phyloP scores from a whole-genome alignment of 2,888 invertebrate genomes.

The Drosophila colorata region DNA sequence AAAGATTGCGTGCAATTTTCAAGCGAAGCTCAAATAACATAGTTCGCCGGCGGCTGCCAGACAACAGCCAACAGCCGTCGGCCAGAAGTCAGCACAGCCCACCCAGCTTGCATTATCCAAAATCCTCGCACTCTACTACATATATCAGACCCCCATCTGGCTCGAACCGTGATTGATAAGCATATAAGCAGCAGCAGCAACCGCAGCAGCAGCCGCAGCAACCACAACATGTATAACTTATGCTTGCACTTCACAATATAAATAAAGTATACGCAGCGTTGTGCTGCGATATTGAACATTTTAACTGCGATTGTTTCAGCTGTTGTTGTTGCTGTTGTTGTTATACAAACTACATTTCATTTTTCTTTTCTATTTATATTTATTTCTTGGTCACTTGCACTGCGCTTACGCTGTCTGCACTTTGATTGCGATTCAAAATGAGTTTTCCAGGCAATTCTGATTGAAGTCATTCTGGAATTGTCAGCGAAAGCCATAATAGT shows the following conservation, averaged over 20 bases:
- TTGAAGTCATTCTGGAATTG: background rate
- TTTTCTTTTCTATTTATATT: background rate
- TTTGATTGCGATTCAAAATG: background rate
- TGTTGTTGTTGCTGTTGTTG: background rate
- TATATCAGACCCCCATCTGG: background rate
- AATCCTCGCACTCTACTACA: background rate
- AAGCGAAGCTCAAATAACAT: constrained; percentile 1
- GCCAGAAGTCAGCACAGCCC: background rate
- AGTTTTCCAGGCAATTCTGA: background rate
- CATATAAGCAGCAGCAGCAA: constrained; percentile 7
- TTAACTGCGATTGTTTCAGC: background rate
- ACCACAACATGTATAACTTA: background rate
- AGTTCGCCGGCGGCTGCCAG: background rate
- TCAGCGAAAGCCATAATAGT: background rate
- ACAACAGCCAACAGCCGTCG: background rate
- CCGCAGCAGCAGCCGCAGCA: background rate
- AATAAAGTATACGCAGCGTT: constrained; percentile 31
- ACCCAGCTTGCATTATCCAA: background rate
- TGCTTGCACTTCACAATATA: background rate
- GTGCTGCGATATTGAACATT: background rate
- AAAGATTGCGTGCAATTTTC: background rate
- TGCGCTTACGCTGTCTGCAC: background rate
- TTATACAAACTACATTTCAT: background rate
- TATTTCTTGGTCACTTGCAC: background rate
- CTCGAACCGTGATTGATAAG: constrained; percentile 8